Conservation (phyloP, 1,140 invertebrate species). For the Dreissena rostriformis region DNA sequence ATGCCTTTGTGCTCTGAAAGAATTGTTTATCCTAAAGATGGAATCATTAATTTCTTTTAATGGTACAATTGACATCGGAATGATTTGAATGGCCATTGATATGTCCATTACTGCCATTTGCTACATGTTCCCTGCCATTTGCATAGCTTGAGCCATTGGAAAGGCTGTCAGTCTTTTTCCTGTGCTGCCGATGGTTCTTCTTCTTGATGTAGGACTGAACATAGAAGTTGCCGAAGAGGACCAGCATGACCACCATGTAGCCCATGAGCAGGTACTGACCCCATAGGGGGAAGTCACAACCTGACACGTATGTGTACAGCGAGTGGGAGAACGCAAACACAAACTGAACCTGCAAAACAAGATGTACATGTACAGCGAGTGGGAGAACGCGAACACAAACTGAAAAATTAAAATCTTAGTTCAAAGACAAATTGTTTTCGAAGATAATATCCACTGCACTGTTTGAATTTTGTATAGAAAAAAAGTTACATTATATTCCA, state of each 20-base stretch:
- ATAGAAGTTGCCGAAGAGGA: constrained; percentile 83
- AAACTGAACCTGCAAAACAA: constrained; percentile 76
- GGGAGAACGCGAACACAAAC: no score
- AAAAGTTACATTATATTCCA: no score
- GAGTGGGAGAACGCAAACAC: constrained; percentile 73
- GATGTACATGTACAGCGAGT: no score
- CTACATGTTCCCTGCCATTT: background rate
- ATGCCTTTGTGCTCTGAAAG: no score
- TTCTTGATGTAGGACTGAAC: constrained; percentile 79
- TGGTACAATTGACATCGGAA: constrained; percentile 47
- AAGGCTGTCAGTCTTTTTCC: constrained; percentile 17
- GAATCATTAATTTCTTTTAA: constrained; percentile 19
- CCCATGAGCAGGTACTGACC: constrained; percentile 76
- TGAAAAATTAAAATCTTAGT: no score
- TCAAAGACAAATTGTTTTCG: no score
- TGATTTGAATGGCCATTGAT: constrained; percentile 26
- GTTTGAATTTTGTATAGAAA: no score
- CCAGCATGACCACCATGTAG: constrained; percentile 80
- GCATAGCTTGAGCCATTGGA: no score
- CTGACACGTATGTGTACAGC: constrained; percentile 66
- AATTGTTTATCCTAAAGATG: background rate
- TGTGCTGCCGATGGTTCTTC: background rate
- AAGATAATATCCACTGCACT: no score
- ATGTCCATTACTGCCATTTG: background rate
- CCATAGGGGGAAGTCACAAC: constrained; percentile 81